Conservation (phyloP, 2,888 invertebrate genomes). For the Rhagium mordax region DNA sequence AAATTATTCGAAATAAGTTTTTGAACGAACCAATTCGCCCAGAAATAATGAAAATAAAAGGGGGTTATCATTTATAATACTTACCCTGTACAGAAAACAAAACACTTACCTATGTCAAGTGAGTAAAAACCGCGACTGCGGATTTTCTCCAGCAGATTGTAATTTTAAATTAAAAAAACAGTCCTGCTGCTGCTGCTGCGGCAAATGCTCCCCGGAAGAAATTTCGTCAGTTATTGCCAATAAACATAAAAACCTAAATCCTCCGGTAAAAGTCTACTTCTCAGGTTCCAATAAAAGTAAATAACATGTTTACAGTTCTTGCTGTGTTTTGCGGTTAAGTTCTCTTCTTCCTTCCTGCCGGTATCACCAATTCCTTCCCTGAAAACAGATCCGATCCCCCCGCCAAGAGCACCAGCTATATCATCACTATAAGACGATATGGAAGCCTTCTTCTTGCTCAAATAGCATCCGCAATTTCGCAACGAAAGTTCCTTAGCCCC, state of each 20-base stretch:
- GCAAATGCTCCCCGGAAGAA: no score
- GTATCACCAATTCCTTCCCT: neutral
- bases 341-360: conserved; percentile 2
- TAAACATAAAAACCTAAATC: neutral
- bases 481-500: conserved; percentile 16
- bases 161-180: no score
- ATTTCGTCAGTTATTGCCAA: no score
- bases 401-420: conserved; percentile 7
- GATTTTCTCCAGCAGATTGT: no score
- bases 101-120: no score
- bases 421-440: conserved; percentile 29
- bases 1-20: no score
- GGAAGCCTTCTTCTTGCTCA: conserved; percentile 23
- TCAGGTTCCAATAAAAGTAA: neutral
- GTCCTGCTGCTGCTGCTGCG: no score
- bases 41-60: no score
- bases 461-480: conserved; percentile 21
- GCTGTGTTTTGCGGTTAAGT: neutral
- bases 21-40: no score
- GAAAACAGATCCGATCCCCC: neutral
- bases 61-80: no score
- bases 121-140: no score
- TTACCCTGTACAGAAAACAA: no score
- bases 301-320: neutral
- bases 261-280: neutral